Conservation (phyloP, 2,797 vertebrate species). For the Aythya fuligula region DNA sequence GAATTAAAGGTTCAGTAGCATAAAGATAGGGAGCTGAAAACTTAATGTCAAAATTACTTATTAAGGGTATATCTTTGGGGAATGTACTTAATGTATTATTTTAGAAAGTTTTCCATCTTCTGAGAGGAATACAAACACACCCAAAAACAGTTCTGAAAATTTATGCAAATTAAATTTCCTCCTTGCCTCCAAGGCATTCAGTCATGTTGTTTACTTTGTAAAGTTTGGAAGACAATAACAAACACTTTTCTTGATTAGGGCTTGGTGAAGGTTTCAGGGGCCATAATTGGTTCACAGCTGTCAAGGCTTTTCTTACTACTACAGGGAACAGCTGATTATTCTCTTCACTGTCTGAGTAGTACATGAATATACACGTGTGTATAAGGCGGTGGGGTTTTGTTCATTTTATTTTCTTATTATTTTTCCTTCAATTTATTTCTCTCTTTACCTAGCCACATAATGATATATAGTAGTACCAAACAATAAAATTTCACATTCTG, state of each 20-base stretch:
- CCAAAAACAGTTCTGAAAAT: not conserved
- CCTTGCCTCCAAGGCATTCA: slow-evolving; percentile 19
- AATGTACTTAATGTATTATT: slow-evolving; percentile 7
- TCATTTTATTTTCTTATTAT: not conserved
- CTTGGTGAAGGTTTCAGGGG: slow-evolving; percentile 29
- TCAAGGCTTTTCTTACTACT: slow-evolving; percentile 43
- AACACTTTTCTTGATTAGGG: slow-evolving; percentile 53
- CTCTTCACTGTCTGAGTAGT: not conserved
- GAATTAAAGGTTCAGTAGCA: slow-evolving; percentile 2
- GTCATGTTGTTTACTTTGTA: slow-evolving; percentile 44
- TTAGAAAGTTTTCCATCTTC: slow-evolving; percentile 16
- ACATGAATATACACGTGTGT: not conserved
- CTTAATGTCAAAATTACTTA: not conserved
- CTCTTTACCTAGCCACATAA: not conserved
- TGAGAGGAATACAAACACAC: not conserved
- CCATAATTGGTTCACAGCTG: slow-evolving; percentile 62
- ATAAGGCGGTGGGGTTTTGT: not conserved
- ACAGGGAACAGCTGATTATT: slow-evolving; percentile 57
- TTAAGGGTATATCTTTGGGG: not conserved
- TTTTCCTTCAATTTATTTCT: not conserved
- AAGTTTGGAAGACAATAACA: slow-evolving; percentile 43
- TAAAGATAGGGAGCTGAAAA: slow-evolving; percentile 9
- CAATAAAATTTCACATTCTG: not conserved
- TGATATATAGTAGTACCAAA: not conserved
- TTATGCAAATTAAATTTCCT: slow-evolving; percentile 18